Base-by-base conservation (phyloP, 2,888 invertebrate species). In the Tortricodes alternella region DNA sequence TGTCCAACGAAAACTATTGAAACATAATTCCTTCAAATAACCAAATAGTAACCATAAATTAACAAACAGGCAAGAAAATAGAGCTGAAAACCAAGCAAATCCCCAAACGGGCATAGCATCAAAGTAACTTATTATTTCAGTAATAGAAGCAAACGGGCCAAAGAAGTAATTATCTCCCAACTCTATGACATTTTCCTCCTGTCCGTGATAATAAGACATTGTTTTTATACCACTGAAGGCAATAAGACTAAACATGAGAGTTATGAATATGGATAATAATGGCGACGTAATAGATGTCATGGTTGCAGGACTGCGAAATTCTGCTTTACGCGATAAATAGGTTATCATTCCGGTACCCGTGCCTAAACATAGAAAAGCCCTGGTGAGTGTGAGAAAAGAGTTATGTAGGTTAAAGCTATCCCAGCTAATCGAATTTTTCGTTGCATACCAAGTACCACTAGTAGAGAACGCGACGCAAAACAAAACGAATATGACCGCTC, bases 131-230 rank as follows among this genome's bases (percentile, higher is more conserved):
- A 87, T 62, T 34, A 83, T 78, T 71, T 89, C 88, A 2, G 83
- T 66, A 38, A 79, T 75, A 13, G 82, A 80, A 7, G 80, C 83
- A 59, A 85, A 86, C 19, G 66, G 61, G 15, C 66, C 32, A 60
- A 88, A 88, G 61, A 70, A 85, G 2, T 66, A 53, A 62, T 68
- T 80, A 1, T 63, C 58, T 1, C 81, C 81, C 3, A 77, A 58
- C 76, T 88, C 88, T 37, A 86, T 66, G 6, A 87, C 69, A 51
- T 80, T 81, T 66, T 80, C 76, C 64, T 87, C 84, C 68, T 85
- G 80, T 0, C 86, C 87, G 46, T 89, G 89, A 61, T 76, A 88
- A 60, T 81, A 89, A 16, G 85, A 80, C 80, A 89, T 84, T 2
- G 79, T 78, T 71, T 83, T 85, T 11, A 88, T 75, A 9, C 84